A percentile compares a stretch with the other conserved stretches of the same genome.
These are phyloP conservation scores for Omphaloscelis lunosa DNA, from an alignment of 2,888 invertebrate genomes.

Conservation along the genomic window DNA sequence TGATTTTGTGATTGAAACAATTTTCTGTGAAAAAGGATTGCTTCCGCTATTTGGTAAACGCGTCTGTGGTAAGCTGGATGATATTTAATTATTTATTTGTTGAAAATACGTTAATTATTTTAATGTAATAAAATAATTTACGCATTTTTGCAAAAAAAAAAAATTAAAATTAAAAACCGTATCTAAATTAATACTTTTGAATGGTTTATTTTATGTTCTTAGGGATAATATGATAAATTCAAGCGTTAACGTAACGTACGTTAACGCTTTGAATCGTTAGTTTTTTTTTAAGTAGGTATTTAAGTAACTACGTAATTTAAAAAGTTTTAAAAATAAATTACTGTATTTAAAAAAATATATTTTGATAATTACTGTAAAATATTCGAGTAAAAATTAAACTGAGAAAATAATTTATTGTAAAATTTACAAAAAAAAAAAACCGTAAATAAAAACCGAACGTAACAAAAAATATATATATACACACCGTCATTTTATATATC, in stretches of 20 bases:
- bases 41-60: neutral
- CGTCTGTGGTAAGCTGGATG: slow-evolving; percentile 22
- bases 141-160: neutral
- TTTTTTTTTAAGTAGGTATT: neutral
- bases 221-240: neutral
- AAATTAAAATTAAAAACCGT: neutral
- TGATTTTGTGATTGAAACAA: slow-evolving; percentile 35
- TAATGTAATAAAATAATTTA: neutral
- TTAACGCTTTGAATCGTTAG: too few relatives aligned
- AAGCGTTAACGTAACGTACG: neutral
- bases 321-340: neutral
- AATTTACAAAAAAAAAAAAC: neutral
- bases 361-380: neutral
- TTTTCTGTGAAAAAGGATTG: slow-evolving; percentile 52
- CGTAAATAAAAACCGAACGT: neutral
- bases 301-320: neutral
- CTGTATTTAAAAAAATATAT: neutral
- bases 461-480: neutral
- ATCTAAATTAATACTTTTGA: neutral
- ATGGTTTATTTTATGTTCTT: neutral
- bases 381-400: neutral
- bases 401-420: neutral
- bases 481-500: too few relatives aligned
- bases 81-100: neutral
- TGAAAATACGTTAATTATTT: neutral